A percentile compares a stretch with the other conserved stretches of the same genome.
Conservation (phyloP, 2,797 vertebrate species). For the Anguilla obscura region DNA sequence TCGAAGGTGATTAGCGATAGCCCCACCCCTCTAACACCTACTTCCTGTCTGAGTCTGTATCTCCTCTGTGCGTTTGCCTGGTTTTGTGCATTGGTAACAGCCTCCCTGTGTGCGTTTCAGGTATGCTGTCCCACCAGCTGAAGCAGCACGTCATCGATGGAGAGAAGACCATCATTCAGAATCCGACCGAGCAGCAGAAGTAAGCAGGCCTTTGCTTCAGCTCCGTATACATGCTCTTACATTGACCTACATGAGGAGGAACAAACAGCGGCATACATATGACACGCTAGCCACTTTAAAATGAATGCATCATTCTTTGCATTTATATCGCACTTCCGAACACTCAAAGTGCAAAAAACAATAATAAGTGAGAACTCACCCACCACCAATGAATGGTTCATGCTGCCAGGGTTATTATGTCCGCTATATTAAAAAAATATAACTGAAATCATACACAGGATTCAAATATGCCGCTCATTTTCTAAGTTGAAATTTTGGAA, state of each 20-base stretch:
- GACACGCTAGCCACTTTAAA: no score
- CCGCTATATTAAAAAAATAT: neutral
- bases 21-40: neutral
- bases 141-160: constrained; percentile 97
- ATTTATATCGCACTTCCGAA: no score
- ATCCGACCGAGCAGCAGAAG: constrained; percentile 93
- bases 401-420: neutral
- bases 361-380: no score
- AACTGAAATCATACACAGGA: neutral
- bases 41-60: neutral
- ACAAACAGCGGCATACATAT: no score
- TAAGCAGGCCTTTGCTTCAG: neutral
- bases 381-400: no score
- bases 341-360: no score
- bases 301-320: no score
- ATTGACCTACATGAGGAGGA: no score
- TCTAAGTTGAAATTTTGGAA: no score
- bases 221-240: no score
- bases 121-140: constrained; percentile 96
- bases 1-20: constrained; percentile 68
- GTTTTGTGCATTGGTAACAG: neutral
- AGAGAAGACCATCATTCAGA: constrained; percentile 98
- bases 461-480: neutral
- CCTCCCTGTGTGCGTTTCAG: constrained; percentile 60
- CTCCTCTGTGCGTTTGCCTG: neutral